phyloP scores from a whole-genome alignment of 1,140 invertebrate species.

The Stratiolaelaps scimitus region DNA sequence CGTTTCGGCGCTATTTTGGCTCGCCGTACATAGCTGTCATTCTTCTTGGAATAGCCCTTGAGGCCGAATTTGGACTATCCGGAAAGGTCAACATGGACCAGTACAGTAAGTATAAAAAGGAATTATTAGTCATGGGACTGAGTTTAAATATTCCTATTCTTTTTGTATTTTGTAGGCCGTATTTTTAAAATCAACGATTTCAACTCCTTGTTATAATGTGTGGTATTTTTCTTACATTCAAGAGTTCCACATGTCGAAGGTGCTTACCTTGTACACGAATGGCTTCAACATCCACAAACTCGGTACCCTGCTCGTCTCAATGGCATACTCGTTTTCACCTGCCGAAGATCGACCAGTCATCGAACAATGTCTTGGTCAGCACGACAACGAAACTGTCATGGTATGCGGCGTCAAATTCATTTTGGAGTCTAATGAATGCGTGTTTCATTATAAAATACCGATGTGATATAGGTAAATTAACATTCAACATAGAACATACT shows the following conservation, averaged over 20 bases:
- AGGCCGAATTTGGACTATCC: too few species aligned
- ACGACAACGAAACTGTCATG: slow-evolving; percentile 24
- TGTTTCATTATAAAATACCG: too few species aligned
- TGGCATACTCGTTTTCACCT: slow-evolving; percentile 24
- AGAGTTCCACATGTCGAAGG: slow-evolving; percentile 28
- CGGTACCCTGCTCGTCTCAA: not conserved
- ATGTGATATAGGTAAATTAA: too few species aligned
- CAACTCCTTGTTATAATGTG: too few species aligned
- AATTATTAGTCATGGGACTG: too few species aligned
- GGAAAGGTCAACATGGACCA: slow-evolving; percentile 13
- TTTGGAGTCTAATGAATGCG: too few species aligned
- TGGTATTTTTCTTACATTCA: not conserved
- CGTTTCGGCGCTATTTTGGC: too few species aligned
- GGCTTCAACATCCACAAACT: slow-evolving; percentile 15
- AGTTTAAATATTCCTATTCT: too few species aligned
- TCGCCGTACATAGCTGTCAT: too few species aligned
- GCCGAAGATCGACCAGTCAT: slow-evolving; percentile 4
- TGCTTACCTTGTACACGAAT: slow-evolving; percentile 6
- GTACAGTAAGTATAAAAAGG: slow-evolving; percentile 20
- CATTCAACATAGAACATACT: not conserved
- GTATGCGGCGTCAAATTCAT: not conserved
- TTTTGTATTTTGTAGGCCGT: too few species aligned
- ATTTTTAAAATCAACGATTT: too few species aligned
- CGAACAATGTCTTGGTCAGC: slow-evolving; percentile 18
- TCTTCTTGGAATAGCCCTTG: not conserved